phyloP scores from a whole-genome alignment of 2,888 invertebrate genomes.

The Baronia brevicornis region DNA sequence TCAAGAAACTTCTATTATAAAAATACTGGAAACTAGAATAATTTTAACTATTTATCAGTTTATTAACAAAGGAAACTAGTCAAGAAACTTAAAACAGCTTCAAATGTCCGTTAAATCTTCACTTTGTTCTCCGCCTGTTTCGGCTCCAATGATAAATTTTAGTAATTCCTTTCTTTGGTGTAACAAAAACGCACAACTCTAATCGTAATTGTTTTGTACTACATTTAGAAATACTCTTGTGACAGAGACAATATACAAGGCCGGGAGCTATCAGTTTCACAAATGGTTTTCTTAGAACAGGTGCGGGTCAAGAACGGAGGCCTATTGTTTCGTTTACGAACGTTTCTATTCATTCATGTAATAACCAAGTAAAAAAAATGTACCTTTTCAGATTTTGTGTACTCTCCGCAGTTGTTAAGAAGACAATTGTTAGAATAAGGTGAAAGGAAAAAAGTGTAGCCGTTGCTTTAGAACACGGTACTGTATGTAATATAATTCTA shows the following conservation, averaged over 20 bases:
- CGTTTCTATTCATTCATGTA: slow-evolving; percentile 15
- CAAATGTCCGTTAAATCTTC: too few relatives aligned
- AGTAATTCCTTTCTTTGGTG: not conserved
- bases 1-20: too few relatives aligned
- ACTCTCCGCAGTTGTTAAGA: slow-evolving; percentile 6
- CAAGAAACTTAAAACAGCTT: too few relatives aligned
- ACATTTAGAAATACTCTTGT: slow-evolving; percentile 6
- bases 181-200: slow-evolving; percentile 11
- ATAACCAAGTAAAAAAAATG: slow-evolving; percentile 1
- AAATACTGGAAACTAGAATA: too few relatives aligned
- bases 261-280: slow-evolving; percentile 14
- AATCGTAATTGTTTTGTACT: slow-evolving; percentile 14
- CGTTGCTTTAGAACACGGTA: too few relatives aligned
- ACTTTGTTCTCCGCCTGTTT: too few relatives aligned
- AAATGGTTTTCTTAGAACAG: slow-evolving; percentile 13
- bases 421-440: slow-evolving; percentile 6
- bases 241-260: slow-evolving; percentile 8
- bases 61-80: too few relatives aligned
- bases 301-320: slow-evolving; percentile 13
- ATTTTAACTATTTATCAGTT: too few relatives aligned
- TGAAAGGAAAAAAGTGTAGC: too few relatives aligned
- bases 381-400: slow-evolving; percentile 1
- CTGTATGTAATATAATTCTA: too few relatives aligned
- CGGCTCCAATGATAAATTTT: too few relatives aligned
- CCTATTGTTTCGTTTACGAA: slow-evolving; percentile 15